Percentiles rank a stretch among this genome's conserved stretches.
phyloP scores from a whole-genome alignment of 2,113 vertebrate species.

The Panthera tigris region DNA sequence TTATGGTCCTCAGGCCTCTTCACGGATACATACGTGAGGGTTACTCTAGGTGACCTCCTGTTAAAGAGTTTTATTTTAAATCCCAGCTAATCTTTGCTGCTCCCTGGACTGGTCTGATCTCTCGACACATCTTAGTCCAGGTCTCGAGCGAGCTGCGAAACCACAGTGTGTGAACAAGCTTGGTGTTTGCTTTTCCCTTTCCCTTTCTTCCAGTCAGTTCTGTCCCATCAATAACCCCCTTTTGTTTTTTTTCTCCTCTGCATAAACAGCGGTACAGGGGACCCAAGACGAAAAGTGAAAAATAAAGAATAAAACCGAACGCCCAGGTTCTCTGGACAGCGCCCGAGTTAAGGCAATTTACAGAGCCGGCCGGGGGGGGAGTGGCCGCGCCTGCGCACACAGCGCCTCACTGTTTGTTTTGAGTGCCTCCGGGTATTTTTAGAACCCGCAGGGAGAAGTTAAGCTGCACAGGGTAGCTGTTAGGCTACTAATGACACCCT shows the following conservation, averaged over 20 bases:
- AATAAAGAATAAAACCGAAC: neutral
- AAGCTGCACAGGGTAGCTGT: constrained; percentile 29
- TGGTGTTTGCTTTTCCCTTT: neutral
- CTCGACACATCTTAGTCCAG: constrained; percentile 82
- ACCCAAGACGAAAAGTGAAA: constrained; percentile 40
- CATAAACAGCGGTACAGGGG: neutral
- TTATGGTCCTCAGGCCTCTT: constrained; percentile 69
- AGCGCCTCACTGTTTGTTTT: neutral
- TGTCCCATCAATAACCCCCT: constrained; percentile 64
- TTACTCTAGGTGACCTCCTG: constrained; percentile 82
- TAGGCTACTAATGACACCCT: constrained; percentile 49
- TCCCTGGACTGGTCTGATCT: constrained; percentile 80
- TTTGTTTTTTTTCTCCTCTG: neutral
- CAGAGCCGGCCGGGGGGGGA: neutral
- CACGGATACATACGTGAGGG: constrained; percentile 60
- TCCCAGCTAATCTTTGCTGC: constrained; percentile 82
- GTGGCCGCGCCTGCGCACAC: neutral
- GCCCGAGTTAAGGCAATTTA: neutral
- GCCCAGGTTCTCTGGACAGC: neutral
- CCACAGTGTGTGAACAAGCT: constrained; percentile 22
- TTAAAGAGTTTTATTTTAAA: constrained; percentile 84
- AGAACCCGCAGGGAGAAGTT: constrained; percentile 48
- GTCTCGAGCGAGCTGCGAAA: constrained; percentile 80
- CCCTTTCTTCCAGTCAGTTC: constrained; percentile 82
- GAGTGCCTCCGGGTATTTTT: constrained; percentile 66